Evolutionary conservation across 2,888 invertebrate species (phyloP).

Genomic region (Lycia hirtaria): DNA sequence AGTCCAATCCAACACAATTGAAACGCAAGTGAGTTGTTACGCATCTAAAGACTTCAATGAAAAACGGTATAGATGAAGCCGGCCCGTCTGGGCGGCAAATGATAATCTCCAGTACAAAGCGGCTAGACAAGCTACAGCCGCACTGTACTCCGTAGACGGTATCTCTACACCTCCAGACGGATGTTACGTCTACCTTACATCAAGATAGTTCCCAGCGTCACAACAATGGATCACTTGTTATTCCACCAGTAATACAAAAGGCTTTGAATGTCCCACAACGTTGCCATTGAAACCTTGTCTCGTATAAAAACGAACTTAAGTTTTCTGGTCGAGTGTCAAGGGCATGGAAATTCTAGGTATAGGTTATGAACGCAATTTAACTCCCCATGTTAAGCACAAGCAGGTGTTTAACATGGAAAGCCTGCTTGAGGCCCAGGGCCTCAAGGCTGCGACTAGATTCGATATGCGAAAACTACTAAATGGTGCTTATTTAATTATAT

Average conservation of each 20-base stretch:
- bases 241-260: constrained; percentile 44
- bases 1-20: not conserved
- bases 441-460: too few species aligned
- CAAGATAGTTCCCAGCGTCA: constrained; percentile 37
- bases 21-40: constrained; percentile 1
- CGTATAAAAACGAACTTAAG: constrained; percentile 38
- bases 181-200: constrained; percentile 38
- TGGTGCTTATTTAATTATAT: too few species aligned
- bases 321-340: constrained; percentile 45
- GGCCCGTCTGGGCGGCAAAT: constrained; percentile 21
- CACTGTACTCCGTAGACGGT: constrained; percentile 22
- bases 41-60: constrained; percentile 6
- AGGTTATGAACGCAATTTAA: not conserved
- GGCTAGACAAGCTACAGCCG: constrained; percentile 40
- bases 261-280: constrained; percentile 35
- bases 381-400: too few species aligned
- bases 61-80: constrained; percentile 18
- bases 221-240: constrained; percentile 46
- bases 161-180: constrained; percentile 32
- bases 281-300: constrained; percentile 36
- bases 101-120: constrained; percentile 22
- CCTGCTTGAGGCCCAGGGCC: too few species aligned
- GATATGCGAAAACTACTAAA: too few species aligned
- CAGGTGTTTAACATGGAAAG: too few species aligned
- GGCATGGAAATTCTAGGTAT: constrained; percentile 20